Conservation (phyloP, 2,888 invertebrate genomes). For the Dicranocentrus wangi region DNA sequence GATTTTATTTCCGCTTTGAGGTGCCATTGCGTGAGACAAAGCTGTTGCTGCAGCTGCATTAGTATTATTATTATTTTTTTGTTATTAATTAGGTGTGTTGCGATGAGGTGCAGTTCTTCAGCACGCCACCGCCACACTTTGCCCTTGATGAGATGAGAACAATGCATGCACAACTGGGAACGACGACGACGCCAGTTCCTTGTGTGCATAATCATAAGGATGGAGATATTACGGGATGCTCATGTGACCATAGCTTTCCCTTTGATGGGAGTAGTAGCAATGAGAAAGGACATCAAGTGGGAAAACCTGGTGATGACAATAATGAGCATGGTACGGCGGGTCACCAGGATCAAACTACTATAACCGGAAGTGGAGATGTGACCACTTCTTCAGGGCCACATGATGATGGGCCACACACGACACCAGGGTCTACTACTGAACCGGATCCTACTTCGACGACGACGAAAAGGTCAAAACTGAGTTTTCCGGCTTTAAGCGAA, state of each 20-base stretch:
- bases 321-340: neutral
- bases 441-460: neutral
- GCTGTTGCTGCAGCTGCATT: neutral
- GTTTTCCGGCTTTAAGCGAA: conserved; percentile 33
- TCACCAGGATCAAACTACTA: neutral
- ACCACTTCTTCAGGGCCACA: neutral
- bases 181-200: neutral
- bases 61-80: neutral
- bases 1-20: too few species aligned
- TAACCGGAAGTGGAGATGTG: neutral
- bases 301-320: neutral
- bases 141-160: conserved; percentile 34
- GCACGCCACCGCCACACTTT: conserved; percentile 31
- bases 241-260: conserved; percentile 10
- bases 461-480: neutral
- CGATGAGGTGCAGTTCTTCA: conserved; percentile 37
- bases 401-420: conserved; percentile 8
- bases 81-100: conserved; percentile 40
- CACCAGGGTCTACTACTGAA: neutral
- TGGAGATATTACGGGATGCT: conserved; percentile 1
- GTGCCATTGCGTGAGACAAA: neutral
- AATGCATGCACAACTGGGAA: conserved; percentile 7
- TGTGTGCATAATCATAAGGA: conserved; percentile 21
- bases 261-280: too few species aligned
- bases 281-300: too few species aligned